Percentiles rank a stretch among this genome's conserved stretches.
Evolutionary conservation across 2,113 vertebrate genomes (phyloP).

Genomic region (Pavo muticus): DNA sequence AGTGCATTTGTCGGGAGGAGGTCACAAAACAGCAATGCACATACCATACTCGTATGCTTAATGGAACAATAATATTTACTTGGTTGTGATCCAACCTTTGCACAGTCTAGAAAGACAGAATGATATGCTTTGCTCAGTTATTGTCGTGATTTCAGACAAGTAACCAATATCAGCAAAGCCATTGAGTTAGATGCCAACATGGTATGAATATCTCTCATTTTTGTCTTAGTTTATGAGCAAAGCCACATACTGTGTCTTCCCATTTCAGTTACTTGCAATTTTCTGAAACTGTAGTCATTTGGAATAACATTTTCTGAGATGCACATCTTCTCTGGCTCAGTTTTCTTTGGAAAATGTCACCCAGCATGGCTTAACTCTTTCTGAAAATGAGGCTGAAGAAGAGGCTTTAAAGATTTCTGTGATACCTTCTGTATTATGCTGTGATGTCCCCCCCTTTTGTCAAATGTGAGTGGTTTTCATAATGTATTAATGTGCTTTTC

Average conservation of each 20-base stretch:
- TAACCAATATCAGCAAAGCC: background rate
- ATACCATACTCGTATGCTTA: background rate
- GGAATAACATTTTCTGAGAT: background rate
- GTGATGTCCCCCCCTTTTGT: background rate
- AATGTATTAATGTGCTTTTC: background rate
- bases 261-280: background rate
- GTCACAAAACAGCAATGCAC: background rate
- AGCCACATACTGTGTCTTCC: background rate
- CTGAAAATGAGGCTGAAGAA: background rate
- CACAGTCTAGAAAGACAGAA: background rate
- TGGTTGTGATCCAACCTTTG: background rate
- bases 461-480: background rate
- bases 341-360: background rate
- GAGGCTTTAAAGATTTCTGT: background rate
- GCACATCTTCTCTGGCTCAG: background rate
- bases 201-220: background rate
- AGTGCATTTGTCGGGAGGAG: background rate
- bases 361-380: background rate
- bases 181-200: background rate
- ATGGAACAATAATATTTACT: background rate
- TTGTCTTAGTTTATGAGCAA: background rate
- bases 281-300: background rate
- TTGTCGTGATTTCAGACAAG: background rate
- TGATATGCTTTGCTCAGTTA: background rate
- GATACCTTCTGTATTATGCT: background rate